Evolutionary conservation across 2,797 vertebrate species (phyloP).

Genomic region (Thunnus albacares): DNA sequence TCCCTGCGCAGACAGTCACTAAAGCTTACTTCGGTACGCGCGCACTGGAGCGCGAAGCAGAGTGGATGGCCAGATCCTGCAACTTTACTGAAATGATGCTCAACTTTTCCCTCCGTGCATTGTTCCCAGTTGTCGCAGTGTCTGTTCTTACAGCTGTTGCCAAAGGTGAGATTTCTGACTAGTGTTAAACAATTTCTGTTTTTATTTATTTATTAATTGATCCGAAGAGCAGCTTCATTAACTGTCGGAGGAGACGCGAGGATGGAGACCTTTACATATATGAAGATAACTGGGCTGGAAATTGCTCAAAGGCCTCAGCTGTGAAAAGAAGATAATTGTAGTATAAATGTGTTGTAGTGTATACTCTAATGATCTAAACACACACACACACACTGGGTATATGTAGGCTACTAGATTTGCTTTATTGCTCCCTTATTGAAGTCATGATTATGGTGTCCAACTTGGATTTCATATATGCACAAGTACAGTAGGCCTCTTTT

Average conservation of each 20-base stretch:
- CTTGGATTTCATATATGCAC: not conserved
- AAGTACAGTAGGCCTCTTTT: not conserved
- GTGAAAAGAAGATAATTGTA: conserved; percentile 31
- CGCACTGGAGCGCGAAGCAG: conserved; percentile 33
- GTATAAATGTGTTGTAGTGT: not conserved
- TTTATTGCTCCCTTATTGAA: not conserved
- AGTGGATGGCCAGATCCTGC: conserved; percentile 21
- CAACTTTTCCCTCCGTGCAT: conserved; percentile 33
- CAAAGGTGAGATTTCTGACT: conserved; percentile 66
- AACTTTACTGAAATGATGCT: conserved; percentile 66
- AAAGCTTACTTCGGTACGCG: conserved; percentile 4
- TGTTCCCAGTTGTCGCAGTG: conserved; percentile 50
- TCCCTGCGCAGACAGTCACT: conserved; percentile 31
- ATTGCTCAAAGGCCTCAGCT: conserved; percentile 40
- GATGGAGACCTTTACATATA: not conserved
- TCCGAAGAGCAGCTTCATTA: not conserved
- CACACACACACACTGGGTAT: not conserved
- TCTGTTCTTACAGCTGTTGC: conserved; percentile 52
- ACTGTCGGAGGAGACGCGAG: not conserved
- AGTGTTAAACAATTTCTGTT: not conserved
- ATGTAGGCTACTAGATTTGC: not conserved
- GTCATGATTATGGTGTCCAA: not conserved
- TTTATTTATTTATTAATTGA: not conserved
- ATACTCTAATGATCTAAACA: conserved; percentile 24
- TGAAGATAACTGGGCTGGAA: conserved; percentile 32